phyloP scores from a whole-genome alignment of 2,888 invertebrate species.

The Drosophila kambysellisi region DNA sequence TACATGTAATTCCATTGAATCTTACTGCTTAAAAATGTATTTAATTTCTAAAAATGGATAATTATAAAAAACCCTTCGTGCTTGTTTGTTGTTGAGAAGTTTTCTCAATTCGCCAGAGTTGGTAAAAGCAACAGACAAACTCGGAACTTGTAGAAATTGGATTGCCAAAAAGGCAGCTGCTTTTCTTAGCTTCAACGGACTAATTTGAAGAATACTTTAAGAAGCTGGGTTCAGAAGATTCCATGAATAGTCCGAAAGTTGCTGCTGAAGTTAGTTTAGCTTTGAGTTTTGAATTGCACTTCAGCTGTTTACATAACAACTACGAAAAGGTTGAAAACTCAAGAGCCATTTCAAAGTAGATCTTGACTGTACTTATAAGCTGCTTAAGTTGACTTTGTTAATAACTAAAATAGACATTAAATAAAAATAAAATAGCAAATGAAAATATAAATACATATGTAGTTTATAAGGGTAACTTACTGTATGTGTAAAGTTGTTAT shows the following conservation, averaged over 20 bases:
- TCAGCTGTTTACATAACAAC: conserved; percentile 40
- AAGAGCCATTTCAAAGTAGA: conserved; percentile 5
- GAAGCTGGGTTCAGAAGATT: conserved; percentile 23
- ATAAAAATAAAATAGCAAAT: not conserved
- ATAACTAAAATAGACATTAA: not conserved
- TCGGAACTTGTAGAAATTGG: conserved; percentile 12
- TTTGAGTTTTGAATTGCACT: conserved; percentile 51
- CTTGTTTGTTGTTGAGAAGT: conserved; percentile 61
- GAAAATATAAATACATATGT: not conserved
- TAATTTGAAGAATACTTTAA: conserved; percentile 14
- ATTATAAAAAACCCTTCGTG: conserved; percentile 25
- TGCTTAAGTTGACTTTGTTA: conserved; percentile 6
- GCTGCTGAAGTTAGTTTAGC: conserved; percentile 24
- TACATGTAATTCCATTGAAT: conserved; percentile 17
- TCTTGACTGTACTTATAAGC: not conserved
- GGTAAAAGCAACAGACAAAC: conserved; percentile 22
- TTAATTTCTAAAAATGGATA: conserved; percentile 33
- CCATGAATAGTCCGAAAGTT: conserved; percentile 37
- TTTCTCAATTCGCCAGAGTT: conserved; percentile 27
- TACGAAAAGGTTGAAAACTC: conserved; percentile 13
- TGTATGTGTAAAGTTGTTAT: conserved; percentile 37
- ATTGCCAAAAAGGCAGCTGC: not conserved
- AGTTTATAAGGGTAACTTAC: conserved; percentile 38
- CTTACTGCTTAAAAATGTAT: conserved; percentile 24
- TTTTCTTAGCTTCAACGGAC: conserved; percentile 21